Percentiles rank a stretch among this genome's conserved stretches.
phyloP scores from a whole-genome alignment of 2,888 invertebrate species.

The Chydorus sphaericus region DNA sequence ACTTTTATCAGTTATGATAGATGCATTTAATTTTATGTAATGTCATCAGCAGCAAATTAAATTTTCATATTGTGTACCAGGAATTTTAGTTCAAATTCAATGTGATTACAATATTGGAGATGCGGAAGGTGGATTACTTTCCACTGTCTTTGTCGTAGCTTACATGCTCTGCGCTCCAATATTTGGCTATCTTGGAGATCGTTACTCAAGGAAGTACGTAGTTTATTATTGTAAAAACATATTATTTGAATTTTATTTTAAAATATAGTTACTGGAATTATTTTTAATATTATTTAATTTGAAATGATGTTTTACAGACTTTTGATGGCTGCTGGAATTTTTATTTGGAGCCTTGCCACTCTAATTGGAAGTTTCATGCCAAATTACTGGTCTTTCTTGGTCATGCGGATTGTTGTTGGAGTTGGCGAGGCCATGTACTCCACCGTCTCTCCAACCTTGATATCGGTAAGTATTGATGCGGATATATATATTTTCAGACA shows the following conservation, averaged over 20 bases:
- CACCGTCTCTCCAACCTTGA: conserved; percentile 95
- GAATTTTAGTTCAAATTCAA: conserved; percentile 67
- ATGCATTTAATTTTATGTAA: too few relatives aligned
- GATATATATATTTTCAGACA: too few relatives aligned
- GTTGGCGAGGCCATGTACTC: conserved; percentile 98
- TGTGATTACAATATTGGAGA: conserved; percentile 56
- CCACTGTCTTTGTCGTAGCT: conserved; percentile 86
- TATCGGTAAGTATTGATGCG: too few relatives aligned
- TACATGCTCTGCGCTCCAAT: conserved; percentile 97
- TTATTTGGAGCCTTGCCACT: conserved; percentile 11
- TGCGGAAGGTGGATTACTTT: conserved; percentile 70
- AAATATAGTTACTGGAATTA: background rate
- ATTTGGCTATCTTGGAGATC: conserved; percentile 94
- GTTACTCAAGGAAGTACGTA: conserved; percentile 70
- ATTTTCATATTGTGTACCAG: too few relatives aligned
- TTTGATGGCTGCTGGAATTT: conserved; percentile 53
- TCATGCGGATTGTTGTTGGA: conserved; percentile 41
- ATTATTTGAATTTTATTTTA: background rate
- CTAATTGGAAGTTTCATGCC: conserved; percentile 11
- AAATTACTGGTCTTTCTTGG: background rate
- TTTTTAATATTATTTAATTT: too few relatives aligned
- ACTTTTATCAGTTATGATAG: too few relatives aligned
- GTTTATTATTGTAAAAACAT: too few relatives aligned
- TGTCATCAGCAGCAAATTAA: too few relatives aligned
- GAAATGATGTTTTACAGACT: too few relatives aligned